Conservation (phyloP, 2,797 vertebrate species). For the Lacerta agilis region DNA sequence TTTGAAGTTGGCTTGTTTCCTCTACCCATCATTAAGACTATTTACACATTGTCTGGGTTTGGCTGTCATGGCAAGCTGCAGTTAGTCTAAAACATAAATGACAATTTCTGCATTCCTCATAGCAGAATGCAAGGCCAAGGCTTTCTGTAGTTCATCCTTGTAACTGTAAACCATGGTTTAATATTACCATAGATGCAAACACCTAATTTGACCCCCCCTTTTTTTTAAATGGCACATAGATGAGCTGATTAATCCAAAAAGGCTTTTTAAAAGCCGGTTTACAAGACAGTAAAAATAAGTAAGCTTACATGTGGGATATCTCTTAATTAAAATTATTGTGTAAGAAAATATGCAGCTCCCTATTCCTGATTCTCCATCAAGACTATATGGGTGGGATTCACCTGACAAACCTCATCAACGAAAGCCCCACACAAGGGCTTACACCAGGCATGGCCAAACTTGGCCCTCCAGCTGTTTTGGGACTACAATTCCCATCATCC, state of each 20-base stretch:
- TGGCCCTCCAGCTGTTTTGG: too few relatives aligned
- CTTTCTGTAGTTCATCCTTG: neutral
- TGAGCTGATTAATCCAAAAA: conserved; percentile 12
- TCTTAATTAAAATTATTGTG: neutral
- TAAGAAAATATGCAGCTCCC: neutral
- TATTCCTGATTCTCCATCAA: conserved; percentile 29
- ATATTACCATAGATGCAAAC: neutral
- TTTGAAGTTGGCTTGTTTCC: neutral
- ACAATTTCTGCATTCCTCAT: neutral
- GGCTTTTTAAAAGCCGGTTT: neutral
- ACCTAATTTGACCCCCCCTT: neutral
- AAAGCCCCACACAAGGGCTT: too few relatives aligned
- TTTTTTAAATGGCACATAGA: neutral
- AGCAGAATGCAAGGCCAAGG: neutral
- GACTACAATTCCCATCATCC: too few relatives aligned
- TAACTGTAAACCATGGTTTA: neutral
- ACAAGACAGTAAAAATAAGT: neutral
- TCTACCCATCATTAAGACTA: neutral
- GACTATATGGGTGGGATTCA: neutral
- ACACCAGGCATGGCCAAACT: too few relatives aligned
- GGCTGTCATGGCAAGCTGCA: neutral
- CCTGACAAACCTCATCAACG: too few relatives aligned
- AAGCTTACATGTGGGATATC: neutral
- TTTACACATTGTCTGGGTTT: neutral
- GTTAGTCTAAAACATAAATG: neutral